phyloP scores from a whole-genome alignment of 2,888 invertebrate genomes.

The Podabrus alpinus region DNA sequence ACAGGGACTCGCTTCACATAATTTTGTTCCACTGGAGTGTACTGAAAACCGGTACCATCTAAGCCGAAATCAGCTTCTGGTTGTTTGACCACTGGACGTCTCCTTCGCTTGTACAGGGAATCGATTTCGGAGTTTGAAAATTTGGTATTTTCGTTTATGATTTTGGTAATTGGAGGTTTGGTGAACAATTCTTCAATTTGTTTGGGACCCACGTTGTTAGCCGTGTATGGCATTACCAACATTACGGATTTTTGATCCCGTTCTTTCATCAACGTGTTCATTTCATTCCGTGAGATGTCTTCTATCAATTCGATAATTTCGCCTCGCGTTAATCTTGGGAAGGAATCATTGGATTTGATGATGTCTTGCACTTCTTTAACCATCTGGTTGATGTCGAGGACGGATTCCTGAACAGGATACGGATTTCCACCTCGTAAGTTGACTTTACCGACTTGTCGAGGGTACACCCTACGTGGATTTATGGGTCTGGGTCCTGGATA shows the following conservation, averaged over 20 bases:
- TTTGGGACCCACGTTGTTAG: conserved; percentile 59
- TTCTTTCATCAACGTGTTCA: conserved; percentile 47
- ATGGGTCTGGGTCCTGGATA: neutral
- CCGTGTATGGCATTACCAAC: conserved; percentile 70
- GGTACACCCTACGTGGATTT: neutral
- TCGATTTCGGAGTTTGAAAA: conserved; percentile 21
- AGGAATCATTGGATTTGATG: conserved; percentile 62
- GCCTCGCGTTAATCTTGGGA: conserved; percentile 66
- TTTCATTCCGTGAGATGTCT: conserved; percentile 65
- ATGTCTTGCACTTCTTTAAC: conserved; percentile 70
- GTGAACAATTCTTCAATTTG: conserved; percentile 68
- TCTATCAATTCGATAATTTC: conserved; percentile 70
- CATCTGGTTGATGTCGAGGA: conserved; percentile 59
- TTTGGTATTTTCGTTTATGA: conserved; percentile 53
- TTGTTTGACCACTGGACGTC: conserved; percentile 6
- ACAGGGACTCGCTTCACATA: neutral
- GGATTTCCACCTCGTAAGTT: neutral
- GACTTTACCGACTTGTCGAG: neutral
- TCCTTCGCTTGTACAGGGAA: conserved; percentile 19
- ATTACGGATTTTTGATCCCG: conserved; percentile 61
- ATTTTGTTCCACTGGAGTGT: neutral
- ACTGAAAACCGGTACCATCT: neutral
- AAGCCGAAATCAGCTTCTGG: neutral
- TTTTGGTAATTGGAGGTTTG: conserved; percentile 66
- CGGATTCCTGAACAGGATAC: neutral